These are phyloP conservation scores for Myopa testacea DNA, from an alignment of 2,888 invertebrate species.

Conservation along the genomic window DNA sequence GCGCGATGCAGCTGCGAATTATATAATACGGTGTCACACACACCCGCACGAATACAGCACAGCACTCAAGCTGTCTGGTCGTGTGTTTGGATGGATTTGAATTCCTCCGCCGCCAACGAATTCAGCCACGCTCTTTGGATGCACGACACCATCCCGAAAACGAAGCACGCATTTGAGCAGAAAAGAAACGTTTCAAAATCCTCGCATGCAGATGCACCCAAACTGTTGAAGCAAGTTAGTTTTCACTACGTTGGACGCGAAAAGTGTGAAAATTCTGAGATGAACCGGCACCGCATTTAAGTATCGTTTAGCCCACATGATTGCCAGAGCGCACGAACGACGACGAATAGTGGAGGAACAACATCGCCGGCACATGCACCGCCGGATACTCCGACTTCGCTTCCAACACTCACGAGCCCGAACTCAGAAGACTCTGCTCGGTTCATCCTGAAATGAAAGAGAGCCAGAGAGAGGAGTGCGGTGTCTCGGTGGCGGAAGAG, in stretches of 20 bases:
- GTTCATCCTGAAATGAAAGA: too few species aligned
- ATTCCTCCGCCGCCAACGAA: too few species aligned
- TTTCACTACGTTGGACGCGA: neutral
- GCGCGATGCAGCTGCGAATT: too few species aligned
- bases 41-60: neutral
- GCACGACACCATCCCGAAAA: too few species aligned
- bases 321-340: neutral
- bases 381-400: neutral
- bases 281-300: neutral
- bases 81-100: too few species aligned
- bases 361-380: slow-evolving; percentile 14
- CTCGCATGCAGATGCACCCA: neutral
- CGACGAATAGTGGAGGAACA: neutral
- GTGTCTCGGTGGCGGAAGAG: too few species aligned
- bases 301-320: slow-evolving; percentile 12
- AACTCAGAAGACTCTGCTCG: neutral
- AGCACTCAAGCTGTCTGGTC: neutral
- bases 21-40: neutral
- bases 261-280: neutral
- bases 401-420: neutral
- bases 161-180: too few species aligned
- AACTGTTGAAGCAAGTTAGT: neutral
- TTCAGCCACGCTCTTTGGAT: too few species aligned
- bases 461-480: too few species aligned
- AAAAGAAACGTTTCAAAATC: neutral